A percentile compares a stretch with the other conserved stretches of the same genome.
phyloP scores from a whole-genome alignment of 2,113 vertebrate genomes.

The Ptilorrhoa leucosticta region DNA sequence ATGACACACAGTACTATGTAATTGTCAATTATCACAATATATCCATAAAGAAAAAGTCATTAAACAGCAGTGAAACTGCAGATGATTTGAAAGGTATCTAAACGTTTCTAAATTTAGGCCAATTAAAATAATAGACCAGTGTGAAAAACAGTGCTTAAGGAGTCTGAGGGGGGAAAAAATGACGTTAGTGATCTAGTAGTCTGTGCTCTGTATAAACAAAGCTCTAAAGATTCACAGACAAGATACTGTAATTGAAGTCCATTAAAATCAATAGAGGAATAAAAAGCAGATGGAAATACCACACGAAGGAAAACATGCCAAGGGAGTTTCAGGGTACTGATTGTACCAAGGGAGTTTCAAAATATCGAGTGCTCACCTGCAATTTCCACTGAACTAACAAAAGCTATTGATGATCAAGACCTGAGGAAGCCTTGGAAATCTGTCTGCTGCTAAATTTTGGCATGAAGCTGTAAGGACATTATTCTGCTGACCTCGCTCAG shows the following conservation, averaged over 20 bases:
- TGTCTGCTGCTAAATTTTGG: background rate
- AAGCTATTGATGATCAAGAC: background rate
- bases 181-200: background rate
- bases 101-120: constrained; percentile 4
- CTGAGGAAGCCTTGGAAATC: background rate
- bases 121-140: background rate
- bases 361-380: background rate
- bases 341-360: background rate
- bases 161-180: background rate
- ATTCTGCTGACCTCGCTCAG: background rate
- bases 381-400: background rate
- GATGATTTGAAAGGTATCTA: constrained; percentile 2
- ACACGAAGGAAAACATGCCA: background rate
- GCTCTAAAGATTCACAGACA: constrained; percentile 5
- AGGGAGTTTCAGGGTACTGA: background rate
- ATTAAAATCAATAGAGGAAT: constrained; percentile 47
- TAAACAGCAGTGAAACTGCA: constrained; percentile 5
- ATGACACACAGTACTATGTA: background rate
- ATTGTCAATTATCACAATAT: constrained; percentile 13
- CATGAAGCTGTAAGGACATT: background rate
- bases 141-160: background rate
- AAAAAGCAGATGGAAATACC: constrained; percentile 35
- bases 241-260: constrained; percentile 43
- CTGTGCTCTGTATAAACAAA: constrained; percentile 33
- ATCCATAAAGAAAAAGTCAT: constrained; percentile 4